These are phyloP conservation scores for Caenorhabditis sp. DNA, from an alignment of 2,888 invertebrate species.

Conservation along the genomic window DNA sequence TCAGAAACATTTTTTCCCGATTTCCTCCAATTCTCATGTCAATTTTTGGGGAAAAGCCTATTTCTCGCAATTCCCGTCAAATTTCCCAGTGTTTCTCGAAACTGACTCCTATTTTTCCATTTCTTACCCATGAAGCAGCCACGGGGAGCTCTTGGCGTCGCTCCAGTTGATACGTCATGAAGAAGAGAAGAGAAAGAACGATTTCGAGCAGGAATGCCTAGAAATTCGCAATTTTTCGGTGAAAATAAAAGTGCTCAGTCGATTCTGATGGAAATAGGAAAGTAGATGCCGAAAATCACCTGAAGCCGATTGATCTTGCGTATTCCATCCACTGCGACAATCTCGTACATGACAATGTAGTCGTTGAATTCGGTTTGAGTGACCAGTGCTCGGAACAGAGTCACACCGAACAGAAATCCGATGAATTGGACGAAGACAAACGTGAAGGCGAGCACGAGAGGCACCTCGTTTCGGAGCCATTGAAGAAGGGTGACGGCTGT, in stretches of 20 bases:
- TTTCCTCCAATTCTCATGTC: too few species aligned
- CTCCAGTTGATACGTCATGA: constrained; percentile 17
- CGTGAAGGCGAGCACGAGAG: constrained; percentile 13
- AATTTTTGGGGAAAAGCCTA: too few species aligned
- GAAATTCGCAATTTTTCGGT: background rate
- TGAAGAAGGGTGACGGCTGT: constrained; percentile 34
- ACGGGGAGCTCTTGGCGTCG: constrained; percentile 13
- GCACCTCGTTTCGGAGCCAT: constrained; percentile 28
- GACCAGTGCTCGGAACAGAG: constrained; percentile 34
- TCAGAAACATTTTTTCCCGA: background rate
- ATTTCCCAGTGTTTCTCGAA: too few species aligned
- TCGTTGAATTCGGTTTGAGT: constrained; percentile 52
- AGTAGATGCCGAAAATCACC: constrained; percentile 16
- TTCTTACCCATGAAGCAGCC: constrained; percentile 35
- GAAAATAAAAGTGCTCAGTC: background rate
- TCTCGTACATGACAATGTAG: constrained; percentile 47
- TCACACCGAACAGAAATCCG: constrained; percentile 45
- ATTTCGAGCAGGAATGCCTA: constrained; percentile 50
- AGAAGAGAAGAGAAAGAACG: constrained; percentile 13
- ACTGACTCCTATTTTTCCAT: background rate
- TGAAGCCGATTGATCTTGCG: constrained; percentile 44
- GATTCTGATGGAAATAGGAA: background rate
- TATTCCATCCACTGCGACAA: constrained; percentile 25
- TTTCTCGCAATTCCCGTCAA: too few species aligned
- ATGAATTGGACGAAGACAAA: constrained; percentile 43